Conservation (phyloP, 2,113 vertebrate genomes). For the Cnemophilus loriae region DNA sequence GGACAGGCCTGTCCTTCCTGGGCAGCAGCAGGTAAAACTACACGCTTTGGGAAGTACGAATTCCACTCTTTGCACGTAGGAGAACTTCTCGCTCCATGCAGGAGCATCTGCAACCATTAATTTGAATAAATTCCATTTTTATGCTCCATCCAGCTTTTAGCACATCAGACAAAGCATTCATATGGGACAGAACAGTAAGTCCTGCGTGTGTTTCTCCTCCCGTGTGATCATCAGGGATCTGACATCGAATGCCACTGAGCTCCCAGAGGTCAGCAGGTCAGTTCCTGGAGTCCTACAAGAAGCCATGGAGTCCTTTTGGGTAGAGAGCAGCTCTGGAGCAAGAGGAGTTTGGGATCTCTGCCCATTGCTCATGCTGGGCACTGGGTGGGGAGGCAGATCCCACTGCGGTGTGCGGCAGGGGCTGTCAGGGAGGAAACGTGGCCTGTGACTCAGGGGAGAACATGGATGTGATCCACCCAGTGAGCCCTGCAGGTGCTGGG, state of each 20-base stretch:
- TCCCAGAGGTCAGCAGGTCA: background rate
- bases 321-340: background rate
- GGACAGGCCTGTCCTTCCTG: background rate
- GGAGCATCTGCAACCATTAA: constrained; percentile 58
- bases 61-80: background rate
- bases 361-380: background rate
- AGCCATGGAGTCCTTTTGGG: background rate
- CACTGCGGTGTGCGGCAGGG: fast-evolving
- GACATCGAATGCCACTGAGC: background rate
- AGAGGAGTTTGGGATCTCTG: background rate
- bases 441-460: background rate
- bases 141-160: constrained; percentile 35
- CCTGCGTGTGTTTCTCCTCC: background rate
- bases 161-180: constrained; percentile 44
- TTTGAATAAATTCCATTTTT: constrained; percentile 52
- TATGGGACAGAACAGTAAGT: constrained; percentile 36
- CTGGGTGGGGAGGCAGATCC: background rate
- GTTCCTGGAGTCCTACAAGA: background rate
- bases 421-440: background rate
- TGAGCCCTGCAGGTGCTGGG: fast-evolving
- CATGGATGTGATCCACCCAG: background rate
- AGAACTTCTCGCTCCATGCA: constrained; percentile 7
- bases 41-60: background rate
- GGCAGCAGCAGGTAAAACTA: constrained; percentile 19
- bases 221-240: background rate